Evolutionary conservation across 2,113 vertebrate species (phyloP).

Genomic region (Melanotaenia duboulayi): DNA sequence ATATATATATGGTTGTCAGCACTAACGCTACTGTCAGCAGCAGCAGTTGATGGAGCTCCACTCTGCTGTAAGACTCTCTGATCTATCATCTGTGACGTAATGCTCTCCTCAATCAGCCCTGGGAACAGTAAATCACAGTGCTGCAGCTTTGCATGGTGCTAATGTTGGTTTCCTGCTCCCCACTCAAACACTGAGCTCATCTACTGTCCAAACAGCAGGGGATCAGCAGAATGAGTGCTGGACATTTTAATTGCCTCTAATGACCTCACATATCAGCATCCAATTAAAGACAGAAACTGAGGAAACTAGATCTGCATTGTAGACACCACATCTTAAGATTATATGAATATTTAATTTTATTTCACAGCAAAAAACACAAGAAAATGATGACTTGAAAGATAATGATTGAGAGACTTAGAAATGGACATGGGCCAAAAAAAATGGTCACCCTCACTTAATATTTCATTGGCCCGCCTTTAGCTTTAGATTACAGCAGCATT

Average conservation of each 20-base stretch:
- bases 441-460: no score
- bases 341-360: neutral
- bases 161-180: slow-evolving; percentile 48
- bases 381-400: neutral
- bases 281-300: slow-evolving; percentile 35
- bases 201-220: slow-evolving; percentile 62
- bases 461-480: no score
- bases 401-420: neutral
- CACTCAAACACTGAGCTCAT: slow-evolving; percentile 53
- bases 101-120: slow-evolving; percentile 73
- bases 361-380: neutral
- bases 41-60: slow-evolving; percentile 72
- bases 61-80: slow-evolving; percentile 69
- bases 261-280: slow-evolving; percentile 63
- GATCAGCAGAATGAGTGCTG: slow-evolving; percentile 45
- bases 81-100: slow-evolving; percentile 78
- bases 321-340: neutral
- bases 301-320: slow-evolving; percentile 13
- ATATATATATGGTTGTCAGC: slow-evolving; percentile 70
- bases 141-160: slow-evolving; percentile 72
- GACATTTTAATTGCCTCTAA: slow-evolving; percentile 68
- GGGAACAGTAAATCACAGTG: slow-evolving; percentile 73
- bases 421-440: neutral
- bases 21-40: slow-evolving; percentile 72
- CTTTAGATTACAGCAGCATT: no score